A percentile compares a stretch with the other conserved stretches of the same genome.
Conservation (phyloP, 2,113 vertebrate species). For the Pagrus major region DNA sequence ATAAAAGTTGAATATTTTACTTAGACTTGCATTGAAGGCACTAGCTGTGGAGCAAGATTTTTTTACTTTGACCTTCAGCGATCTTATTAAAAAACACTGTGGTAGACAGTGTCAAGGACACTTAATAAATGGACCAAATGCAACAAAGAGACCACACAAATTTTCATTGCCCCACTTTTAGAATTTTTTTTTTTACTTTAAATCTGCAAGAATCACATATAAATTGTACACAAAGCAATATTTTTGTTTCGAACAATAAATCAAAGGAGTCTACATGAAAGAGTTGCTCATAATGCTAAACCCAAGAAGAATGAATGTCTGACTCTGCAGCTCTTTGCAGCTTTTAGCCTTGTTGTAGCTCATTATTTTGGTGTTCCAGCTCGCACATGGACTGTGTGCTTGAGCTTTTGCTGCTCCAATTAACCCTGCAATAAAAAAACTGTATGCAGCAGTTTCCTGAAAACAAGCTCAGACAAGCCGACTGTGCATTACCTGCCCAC, state of each 20-base stretch:
- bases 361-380: conserved; percentile 43
- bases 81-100: background rate
- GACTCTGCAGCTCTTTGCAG: conserved; percentile 15
- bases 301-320: background rate
- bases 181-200: background rate
- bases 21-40: background rate
- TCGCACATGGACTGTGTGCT: background rate
- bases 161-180: background rate
- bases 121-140: background rate
- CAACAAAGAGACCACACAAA: background rate
- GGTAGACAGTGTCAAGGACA: background rate
- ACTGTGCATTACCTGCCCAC: background rate
- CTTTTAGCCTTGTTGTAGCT: conserved; percentile 29
- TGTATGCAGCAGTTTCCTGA: conserved; percentile 10
- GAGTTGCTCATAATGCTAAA: background rate
- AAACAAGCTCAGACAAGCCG: conserved; percentile 19
- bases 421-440: conserved; percentile 29
- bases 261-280: conserved; percentile 24
- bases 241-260: background rate
- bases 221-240: background rate
- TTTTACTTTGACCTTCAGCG: background rate
- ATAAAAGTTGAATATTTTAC: background rate
- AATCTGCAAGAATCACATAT: background rate
- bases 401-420: conserved; percentile 41
- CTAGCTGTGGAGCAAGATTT: background rate